Percentiles rank a stretch among this genome's conserved stretches.
Conservation (phyloP, 2,113 vertebrate species). For the Rhea americana region DNA sequence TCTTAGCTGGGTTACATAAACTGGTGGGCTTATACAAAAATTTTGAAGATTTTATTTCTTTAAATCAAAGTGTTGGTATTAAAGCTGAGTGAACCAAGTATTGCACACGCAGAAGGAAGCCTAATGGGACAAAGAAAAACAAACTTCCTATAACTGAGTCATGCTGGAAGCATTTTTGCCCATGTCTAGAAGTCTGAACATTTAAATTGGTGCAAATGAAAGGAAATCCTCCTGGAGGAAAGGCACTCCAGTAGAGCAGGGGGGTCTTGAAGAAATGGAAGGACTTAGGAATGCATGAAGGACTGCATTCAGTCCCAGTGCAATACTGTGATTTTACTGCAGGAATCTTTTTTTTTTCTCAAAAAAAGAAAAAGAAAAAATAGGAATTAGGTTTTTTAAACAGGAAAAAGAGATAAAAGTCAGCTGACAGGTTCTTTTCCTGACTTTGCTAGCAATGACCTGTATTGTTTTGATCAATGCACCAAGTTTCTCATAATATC, state of each 20-base stretch:
- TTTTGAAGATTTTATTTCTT: constrained; percentile 34
- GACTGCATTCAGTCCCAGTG: not conserved
- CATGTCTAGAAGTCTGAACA: constrained; percentile 27
- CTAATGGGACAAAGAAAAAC: constrained; percentile 32
- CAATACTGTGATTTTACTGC: not conserved
- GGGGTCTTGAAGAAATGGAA: not conserved
- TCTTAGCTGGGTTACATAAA: constrained; percentile 9
- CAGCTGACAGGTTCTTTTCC: not conserved
- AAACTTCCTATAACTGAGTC: constrained; percentile 27
- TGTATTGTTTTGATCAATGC: not conserved
- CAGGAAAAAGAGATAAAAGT: not conserved
- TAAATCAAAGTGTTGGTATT: not conserved
- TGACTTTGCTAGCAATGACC: not conserved
- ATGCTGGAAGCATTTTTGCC: constrained; percentile 12
- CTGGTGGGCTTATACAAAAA: not conserved
- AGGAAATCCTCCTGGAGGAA: constrained; percentile 25
- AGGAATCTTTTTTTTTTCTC: not conserved
- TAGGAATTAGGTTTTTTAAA: not conserved
- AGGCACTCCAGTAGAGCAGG: not conserved
- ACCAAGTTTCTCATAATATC: not conserved
- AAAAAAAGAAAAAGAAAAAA: not conserved
- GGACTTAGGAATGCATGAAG: not conserved
- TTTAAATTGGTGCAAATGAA: constrained; percentile 19
- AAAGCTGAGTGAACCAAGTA: constrained; percentile 19
- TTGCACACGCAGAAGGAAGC: constrained; percentile 22